Evolutionary conservation across 2,113 vertebrate species (phyloP).

Genomic region (Crocuta crocuta): DNA sequence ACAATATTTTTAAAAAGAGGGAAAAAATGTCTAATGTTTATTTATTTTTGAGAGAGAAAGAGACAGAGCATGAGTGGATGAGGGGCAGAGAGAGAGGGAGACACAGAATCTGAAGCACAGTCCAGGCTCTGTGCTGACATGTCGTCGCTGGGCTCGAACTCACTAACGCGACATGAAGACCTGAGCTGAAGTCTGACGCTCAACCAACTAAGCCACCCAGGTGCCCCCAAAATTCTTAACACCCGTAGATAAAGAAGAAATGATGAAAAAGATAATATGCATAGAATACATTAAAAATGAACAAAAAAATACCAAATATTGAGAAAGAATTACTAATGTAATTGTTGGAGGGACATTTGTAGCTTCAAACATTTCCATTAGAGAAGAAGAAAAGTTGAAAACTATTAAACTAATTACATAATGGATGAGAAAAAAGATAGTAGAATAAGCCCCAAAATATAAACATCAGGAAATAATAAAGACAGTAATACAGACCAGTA

Average conservation of each 20-base stretch:
- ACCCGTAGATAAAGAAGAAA: not conserved
- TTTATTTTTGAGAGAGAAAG: too few relatives aligned
- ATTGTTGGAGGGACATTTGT: not conserved
- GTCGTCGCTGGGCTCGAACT: too few relatives aligned
- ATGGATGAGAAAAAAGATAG: not conserved
- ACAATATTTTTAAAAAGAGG: not conserved
- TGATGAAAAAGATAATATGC: not conserved
- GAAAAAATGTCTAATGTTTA: not conserved
- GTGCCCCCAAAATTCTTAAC: too few relatives aligned
- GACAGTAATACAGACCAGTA: not conserved
- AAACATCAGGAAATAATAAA: not conserved
- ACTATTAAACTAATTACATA: not conserved
- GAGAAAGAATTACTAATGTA: not conserved
- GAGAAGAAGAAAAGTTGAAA: not conserved
- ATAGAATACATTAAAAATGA: not conserved
- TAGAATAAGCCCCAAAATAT: not conserved
- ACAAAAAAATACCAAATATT: not conserved
- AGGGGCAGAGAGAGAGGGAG: too few relatives aligned
- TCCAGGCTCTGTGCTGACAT: too few relatives aligned
- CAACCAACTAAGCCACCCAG: too few relatives aligned
- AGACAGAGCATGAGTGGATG: too few relatives aligned
- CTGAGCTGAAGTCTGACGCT: too few relatives aligned
- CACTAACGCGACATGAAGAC: too few relatives aligned
- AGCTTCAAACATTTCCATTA: not conserved
- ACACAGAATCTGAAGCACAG: too few relatives aligned